Evolutionary conservation across 2,888 invertebrate species (phyloP), one percentile per base, ranked within the genome.

Genomic region (Digitonthophagus gazella): DNA sequence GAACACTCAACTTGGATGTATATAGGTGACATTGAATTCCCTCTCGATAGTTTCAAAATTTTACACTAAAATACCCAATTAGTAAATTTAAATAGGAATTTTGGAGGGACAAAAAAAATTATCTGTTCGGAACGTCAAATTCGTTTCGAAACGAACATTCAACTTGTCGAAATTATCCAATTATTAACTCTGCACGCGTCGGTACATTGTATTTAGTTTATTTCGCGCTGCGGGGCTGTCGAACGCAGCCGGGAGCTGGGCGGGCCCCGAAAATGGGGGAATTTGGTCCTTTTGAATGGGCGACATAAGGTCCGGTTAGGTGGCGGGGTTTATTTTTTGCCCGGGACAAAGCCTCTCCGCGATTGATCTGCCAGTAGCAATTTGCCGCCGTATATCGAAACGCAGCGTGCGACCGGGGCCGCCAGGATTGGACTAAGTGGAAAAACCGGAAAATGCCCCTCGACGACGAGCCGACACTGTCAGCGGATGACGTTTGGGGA

Each of bases 361-460:
- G 77, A 80, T 79, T 80, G 80, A 80, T 78, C 80, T 80, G 80
- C 78, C 80, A 80, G 75, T 75, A 78, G 77, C 80, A 80, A 80
- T 80, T 80, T 79, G 73, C 75, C 74, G 68, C 58, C 68, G 75
- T 77, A 76, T 77, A 77, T 78, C 76, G 78, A 75, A 79, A 76
- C 76, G 67, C 79, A 75, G 78, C 76, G 74, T 78, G 79, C 72
- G 75, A 78, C 73, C 76, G 6, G 28, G 11, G 11, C 28, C 28
- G 28, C 8, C 8, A 44, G 28, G 28, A 44, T 44, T 44, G 28
- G 28, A 44, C 28, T 44, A 44, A 44, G 28, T 44, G 28, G 28
- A 44, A 44, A 44, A 44, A 44, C 28, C 11, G 28, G 11, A 44
- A 44, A 44, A 8, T 8, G 28, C 28, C 28, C 28, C 28, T 11